Evolutionary conservation across 53 echinoderm and acorn worm genomes (phyloP).

Genomic region (Arbacia lixula): DNA sequence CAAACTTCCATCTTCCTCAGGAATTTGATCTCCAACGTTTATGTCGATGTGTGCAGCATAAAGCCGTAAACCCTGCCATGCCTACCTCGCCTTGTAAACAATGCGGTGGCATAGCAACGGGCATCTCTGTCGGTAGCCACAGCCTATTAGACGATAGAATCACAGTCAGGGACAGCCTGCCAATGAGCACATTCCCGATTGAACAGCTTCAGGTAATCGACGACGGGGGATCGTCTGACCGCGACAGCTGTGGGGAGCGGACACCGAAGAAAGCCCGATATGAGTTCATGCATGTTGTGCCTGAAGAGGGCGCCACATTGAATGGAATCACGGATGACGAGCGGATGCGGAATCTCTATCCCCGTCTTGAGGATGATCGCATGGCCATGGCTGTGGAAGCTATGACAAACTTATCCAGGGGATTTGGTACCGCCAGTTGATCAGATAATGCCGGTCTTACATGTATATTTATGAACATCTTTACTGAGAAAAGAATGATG

Average conservation of each 20-base stretch:
- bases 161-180: too few relatives aligned
- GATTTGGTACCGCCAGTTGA: conserved; percentile 8
- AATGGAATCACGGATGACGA: not conserved
- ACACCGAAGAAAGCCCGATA: conserved; percentile 14
- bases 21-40: too few relatives aligned
- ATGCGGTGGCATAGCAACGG: too few relatives aligned
- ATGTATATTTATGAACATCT: too few relatives aligned
- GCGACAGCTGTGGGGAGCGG: not conserved
- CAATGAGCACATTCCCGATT: too few relatives aligned
- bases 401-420: conserved; percentile 40
- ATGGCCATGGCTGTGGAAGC: conserved; percentile 50
- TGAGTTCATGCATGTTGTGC: not conserved
- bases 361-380: conserved; percentile 28
- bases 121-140: too few relatives aligned
- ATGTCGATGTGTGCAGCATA: too few relatives aligned
- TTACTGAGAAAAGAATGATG: not conserved
- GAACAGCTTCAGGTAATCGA: conserved; percentile 28
- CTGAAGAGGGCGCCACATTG: not conserved
- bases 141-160: too few relatives aligned
- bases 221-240: not conserved
- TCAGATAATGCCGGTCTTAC: too few relatives aligned
- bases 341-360: conserved; percentile 2
- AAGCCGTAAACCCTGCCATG: too few relatives aligned
- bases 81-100: too few relatives aligned
- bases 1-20: too few relatives aligned